Evolutionary conservation across 2,113 vertebrate genomes (phyloP).

Genomic region (Passer montanus): DNA sequence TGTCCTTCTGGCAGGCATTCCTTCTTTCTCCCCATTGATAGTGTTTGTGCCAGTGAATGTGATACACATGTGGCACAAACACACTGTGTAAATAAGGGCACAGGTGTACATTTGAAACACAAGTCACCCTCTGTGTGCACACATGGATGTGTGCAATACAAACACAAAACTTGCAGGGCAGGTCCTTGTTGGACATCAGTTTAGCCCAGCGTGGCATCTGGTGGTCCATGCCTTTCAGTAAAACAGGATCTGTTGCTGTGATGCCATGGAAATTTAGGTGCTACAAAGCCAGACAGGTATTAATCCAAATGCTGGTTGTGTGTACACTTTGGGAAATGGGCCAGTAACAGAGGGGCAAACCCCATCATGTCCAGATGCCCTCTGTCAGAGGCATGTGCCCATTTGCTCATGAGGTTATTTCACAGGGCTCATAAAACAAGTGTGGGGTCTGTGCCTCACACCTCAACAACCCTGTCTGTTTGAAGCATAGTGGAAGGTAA

Average conservation of each 20-base stretch:
- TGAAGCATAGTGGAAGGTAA: slow-evolving; percentile 10
- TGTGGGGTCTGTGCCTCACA: neutral
- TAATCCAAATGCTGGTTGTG: neutral
- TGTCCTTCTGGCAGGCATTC: neutral
- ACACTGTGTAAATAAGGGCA: neutral
- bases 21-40: neutral
- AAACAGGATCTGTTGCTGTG: neutral
- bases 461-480: neutral
- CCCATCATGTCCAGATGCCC: neutral
- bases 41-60: neutral
- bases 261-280: slow-evolving; percentile 17
- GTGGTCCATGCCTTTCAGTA: neutral
- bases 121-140: neutral
- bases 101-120: neutral
- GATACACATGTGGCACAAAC: neutral
- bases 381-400: neutral
- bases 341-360: neutral
- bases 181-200: neutral
- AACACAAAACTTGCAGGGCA: neutral
- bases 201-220: neutral
- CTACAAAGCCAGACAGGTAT: neutral
- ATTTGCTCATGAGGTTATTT: neutral
- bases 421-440: neutral
- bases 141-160: neutral
- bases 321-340: neutral